Percentiles rank a stretch among this genome's conserved stretches.
Conservation (phyloP, 2,797 vertebrate genomes). For the Takifugu ocellatus region DNA sequence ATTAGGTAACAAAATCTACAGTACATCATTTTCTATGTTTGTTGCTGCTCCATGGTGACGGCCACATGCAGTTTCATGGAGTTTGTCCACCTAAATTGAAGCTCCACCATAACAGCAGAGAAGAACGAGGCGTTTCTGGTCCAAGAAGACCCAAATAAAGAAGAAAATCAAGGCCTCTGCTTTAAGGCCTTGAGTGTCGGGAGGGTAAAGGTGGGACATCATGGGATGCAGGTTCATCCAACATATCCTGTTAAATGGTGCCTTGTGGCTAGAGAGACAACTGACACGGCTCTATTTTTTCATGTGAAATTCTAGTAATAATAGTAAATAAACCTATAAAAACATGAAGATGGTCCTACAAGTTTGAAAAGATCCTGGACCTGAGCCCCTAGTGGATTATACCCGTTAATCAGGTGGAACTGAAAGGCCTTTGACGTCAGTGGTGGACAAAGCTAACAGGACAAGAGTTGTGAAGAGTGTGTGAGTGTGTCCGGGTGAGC, state of each 20-base stretch:
- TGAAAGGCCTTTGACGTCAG: conserved; percentile 62
- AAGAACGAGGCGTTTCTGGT: no score
- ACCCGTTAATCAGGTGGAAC: conserved; percentile 38
- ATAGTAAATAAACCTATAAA: no score
- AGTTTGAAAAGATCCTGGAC: neutral
- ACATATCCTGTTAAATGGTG: no score
- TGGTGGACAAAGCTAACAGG: conserved; percentile 49
- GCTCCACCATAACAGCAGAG: neutral
- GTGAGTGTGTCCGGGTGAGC: conserved; percentile 23
- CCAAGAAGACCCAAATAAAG: no score
- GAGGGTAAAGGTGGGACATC: no score
- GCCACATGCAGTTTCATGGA: conserved; percentile 4
- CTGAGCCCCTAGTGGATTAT: conserved; percentile 25
- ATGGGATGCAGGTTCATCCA: no score
- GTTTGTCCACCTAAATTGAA: conserved; percentile 3
- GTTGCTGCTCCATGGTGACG: conserved; percentile 20
- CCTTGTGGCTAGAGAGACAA: no score
- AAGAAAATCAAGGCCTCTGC: no score
- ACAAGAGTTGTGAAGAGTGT: conserved; percentile 34
- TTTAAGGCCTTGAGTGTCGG: no score
- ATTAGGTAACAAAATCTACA: conserved; percentile 34
- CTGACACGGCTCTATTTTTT: no score
- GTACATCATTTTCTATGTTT: conserved; percentile 36
- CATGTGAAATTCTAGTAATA: no score
- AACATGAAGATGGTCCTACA: no score